These are phyloP conservation scores for Bubo blakistoni DNA, from an alignment of 2,113 vertebrate species.

Conservation along the genomic window DNA sequence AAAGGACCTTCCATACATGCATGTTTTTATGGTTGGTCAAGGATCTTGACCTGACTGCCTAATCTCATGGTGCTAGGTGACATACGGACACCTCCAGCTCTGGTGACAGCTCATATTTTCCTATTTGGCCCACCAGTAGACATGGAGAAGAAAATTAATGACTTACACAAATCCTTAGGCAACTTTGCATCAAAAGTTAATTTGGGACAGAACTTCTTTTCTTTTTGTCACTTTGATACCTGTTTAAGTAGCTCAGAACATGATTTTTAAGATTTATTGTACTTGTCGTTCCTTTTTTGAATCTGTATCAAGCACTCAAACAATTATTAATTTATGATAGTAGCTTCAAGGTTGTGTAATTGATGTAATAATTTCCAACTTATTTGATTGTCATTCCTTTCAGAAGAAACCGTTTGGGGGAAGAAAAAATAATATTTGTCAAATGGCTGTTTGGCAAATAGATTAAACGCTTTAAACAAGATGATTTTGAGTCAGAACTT, in stretches of 20 bases:
- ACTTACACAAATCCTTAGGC: not conserved
- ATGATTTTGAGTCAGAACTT: not conserved
- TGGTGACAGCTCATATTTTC: not conserved
- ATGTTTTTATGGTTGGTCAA: not conserved
- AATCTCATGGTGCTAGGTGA: not conserved
- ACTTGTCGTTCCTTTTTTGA: slow-evolving; percentile 56
- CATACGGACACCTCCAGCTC: not conserved
- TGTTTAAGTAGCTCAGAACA: slow-evolving; percentile 22
- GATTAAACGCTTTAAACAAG: not conserved
- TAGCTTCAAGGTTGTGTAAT: slow-evolving; percentile 52
- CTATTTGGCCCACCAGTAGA: not conserved
- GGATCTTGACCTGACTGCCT: not conserved
- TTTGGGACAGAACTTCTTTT: not conserved
- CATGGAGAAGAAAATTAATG: not conserved
- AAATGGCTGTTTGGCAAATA: slow-evolving; percentile 33
- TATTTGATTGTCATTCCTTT: slow-evolving; percentile 54
- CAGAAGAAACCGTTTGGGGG: not conserved
- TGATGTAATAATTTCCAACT: slow-evolving; percentile 56
- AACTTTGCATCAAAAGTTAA: not conserved
- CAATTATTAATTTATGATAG: slow-evolving; percentile 43
- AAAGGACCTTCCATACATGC: not conserved
- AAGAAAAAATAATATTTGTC: slow-evolving; percentile 18
- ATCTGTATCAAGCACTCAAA: slow-evolving; percentile 53
- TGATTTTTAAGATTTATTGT: slow-evolving; percentile 51
- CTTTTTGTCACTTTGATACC: slow-evolving; percentile 18